Conservation (phyloP, 2,797 vertebrate genomes). For the Enteromius fasciolatus region DNA sequence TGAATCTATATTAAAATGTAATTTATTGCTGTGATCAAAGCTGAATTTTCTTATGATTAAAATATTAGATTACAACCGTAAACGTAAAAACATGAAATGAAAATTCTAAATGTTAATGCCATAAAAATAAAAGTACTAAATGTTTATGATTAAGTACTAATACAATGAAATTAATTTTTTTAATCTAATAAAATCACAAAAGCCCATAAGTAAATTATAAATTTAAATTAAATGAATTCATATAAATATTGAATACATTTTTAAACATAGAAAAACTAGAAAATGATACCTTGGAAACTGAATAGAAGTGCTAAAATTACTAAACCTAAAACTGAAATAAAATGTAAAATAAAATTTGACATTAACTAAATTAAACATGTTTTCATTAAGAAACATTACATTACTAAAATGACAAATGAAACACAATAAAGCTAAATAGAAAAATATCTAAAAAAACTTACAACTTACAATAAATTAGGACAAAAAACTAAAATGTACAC, state of each 20-base stretch:
- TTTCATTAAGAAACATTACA: neutral
- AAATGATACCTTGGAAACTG: neutral
- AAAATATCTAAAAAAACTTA: neutral
- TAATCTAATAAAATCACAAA: neutral
- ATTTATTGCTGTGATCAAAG: neutral
- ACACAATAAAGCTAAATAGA: neutral
- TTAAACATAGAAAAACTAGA: neutral
- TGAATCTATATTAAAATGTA: neutral
- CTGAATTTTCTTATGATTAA: neutral
- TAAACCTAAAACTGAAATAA: neutral
- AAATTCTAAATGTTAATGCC: too few relatives aligned
- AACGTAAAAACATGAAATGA: too few relatives aligned
- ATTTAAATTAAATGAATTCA: neutral
- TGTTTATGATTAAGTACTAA: neutral
- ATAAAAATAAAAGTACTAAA: too few relatives aligned
- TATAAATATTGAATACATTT: neutral
- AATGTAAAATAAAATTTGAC: neutral
- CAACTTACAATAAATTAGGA: too few relatives aligned
- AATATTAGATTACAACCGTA: neutral
- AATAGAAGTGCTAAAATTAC: neutral
- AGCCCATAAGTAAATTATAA: neutral
- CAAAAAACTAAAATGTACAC: neutral
- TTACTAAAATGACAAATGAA: neutral
- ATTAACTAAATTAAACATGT: neutral
- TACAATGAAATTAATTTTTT: neutral